Evolutionary conservation across 2,797 vertebrate genomes (phyloP).

Genomic region (Parauchenoglanis punctatus): DNA sequence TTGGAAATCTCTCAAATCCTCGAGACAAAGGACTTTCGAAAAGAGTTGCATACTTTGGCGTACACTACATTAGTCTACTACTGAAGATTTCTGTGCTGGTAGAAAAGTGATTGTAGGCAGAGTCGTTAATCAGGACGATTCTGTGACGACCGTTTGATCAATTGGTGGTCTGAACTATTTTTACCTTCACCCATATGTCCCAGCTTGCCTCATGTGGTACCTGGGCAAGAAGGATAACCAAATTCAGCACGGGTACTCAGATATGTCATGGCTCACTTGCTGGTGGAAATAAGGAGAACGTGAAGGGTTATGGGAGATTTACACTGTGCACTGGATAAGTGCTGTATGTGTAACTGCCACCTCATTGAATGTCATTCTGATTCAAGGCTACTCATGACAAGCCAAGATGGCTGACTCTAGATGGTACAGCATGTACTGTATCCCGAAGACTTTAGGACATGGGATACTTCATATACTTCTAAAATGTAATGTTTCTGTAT

Average conservation of each 20-base stretch:
- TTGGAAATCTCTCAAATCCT: background rate
- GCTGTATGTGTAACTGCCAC: background rate
- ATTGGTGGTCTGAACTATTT: background rate
- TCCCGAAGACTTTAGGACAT: background rate
- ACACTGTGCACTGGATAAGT: background rate
- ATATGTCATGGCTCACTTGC: slow-evolving; percentile 5
- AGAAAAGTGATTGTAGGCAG: background rate
- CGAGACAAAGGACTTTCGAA: background rate
- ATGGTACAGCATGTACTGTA: background rate
- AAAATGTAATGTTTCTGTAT: background rate
- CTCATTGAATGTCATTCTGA: background rate
- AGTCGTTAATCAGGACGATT: slow-evolving; percentile 7
- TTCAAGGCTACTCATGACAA: background rate
- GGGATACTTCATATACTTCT: background rate
- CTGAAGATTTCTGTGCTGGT: background rate
- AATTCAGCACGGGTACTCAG: slow-evolving; percentile 8
- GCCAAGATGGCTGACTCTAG: background rate
- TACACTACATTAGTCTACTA: background rate
- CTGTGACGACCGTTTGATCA: background rate
- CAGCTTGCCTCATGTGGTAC: background rate
- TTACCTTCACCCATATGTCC: background rate
- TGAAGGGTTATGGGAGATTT: slow-evolving; percentile 27
- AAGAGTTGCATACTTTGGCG: background rate
- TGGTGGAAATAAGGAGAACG: background rate
- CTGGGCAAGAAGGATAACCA: slow-evolving; percentile 6